Evolutionary conservation across 2,113 vertebrate species (phyloP).

Genomic region (Scartelaos histophorus): DNA sequence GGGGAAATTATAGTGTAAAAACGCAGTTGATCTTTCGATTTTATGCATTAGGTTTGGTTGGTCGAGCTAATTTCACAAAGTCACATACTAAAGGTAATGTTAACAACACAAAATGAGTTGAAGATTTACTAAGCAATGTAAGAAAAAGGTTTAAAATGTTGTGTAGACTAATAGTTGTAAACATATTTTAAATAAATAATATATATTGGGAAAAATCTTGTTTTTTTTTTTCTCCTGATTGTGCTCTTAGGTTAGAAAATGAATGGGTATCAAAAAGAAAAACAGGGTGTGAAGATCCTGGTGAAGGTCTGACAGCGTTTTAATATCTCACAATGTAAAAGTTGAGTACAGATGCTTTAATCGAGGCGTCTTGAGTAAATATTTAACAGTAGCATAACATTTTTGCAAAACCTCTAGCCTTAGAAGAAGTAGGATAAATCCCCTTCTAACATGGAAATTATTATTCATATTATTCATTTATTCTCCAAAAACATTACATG

Average conservation of each 20-base stretch:
- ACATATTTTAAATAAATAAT: conserved; percentile 83
- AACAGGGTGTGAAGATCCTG: too few species aligned
- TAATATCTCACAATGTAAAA: neutral
- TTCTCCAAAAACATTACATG: too few species aligned
- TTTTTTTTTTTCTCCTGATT: neutral
- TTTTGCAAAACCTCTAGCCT: too few species aligned
- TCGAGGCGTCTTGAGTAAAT: neutral
- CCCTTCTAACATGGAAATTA: too few species aligned
- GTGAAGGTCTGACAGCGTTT: neutral
- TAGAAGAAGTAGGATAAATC: too few species aligned
- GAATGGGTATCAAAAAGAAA: neutral
- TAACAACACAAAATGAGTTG: conserved; percentile 61
- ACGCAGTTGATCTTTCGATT: conserved; percentile 34
- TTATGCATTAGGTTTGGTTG: conserved; percentile 21
- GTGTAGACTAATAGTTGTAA: conserved; percentile 81
- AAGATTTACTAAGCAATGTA: conserved; percentile 78
- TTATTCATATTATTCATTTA: too few species aligned
- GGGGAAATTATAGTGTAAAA: conserved; percentile 48
- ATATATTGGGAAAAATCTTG: conserved; percentile 67
- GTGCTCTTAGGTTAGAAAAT: neutral
- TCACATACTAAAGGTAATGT: conserved; percentile 55
- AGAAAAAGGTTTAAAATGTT: too few species aligned
- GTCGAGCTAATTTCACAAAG: conserved; percentile 28
- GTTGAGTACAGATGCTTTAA: neutral
- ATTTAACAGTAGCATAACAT: too few species aligned